Conservation (phyloP, 2,888 invertebrate genomes). For the Calameuta pallipes region DNA sequence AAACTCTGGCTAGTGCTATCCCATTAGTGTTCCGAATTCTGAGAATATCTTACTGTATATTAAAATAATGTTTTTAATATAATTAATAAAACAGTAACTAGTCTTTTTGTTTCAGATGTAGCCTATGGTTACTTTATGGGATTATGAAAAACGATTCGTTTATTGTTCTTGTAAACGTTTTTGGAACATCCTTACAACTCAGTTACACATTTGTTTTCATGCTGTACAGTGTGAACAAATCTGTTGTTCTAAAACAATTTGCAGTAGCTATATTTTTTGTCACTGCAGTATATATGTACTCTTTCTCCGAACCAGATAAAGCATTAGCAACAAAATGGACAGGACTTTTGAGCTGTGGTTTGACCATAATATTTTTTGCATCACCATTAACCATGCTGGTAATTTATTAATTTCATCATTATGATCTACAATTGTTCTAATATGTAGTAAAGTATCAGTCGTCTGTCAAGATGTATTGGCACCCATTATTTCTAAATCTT, state of each 20-base stretch:
- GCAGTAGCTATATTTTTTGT: slow-evolving; percentile 69
- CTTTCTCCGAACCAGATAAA: slow-evolving; percentile 69
- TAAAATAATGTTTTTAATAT: slow-evolving; percentile 4
- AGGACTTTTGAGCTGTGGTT: slow-evolving; percentile 77
- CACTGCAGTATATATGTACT: slow-evolving; percentile 71
- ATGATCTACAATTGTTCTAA: not conserved
- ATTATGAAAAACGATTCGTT: slow-evolving; percentile 77
- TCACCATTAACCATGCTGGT: slow-evolving; percentile 84
- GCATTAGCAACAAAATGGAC: slow-evolving; percentile 71
- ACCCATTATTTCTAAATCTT: not conserved
- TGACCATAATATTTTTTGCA: slow-evolving; percentile 84
- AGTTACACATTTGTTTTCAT: slow-evolving; percentile 79
- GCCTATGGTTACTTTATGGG: slow-evolving; percentile 86
- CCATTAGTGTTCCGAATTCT: too few relatives aligned
- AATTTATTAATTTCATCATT: slow-evolving; percentile 37
- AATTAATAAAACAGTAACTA: slow-evolving; percentile 2
- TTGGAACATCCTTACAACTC: slow-evolving; percentile 79
- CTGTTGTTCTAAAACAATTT: slow-evolving; percentile 74
- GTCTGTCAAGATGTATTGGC: not conserved
- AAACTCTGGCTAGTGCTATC: too few relatives aligned
- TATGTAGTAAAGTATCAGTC: not conserved
- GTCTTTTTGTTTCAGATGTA: slow-evolving; percentile 71
- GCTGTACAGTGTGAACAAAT: slow-evolving; percentile 79
- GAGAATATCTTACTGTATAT: not conserved
- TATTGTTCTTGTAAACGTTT: slow-evolving; percentile 79